These are phyloP conservation scores for Lithobates sylvaticus DNA, from an alignment of 2,797 vertebrate species.

Conservation along the genomic window DNA sequence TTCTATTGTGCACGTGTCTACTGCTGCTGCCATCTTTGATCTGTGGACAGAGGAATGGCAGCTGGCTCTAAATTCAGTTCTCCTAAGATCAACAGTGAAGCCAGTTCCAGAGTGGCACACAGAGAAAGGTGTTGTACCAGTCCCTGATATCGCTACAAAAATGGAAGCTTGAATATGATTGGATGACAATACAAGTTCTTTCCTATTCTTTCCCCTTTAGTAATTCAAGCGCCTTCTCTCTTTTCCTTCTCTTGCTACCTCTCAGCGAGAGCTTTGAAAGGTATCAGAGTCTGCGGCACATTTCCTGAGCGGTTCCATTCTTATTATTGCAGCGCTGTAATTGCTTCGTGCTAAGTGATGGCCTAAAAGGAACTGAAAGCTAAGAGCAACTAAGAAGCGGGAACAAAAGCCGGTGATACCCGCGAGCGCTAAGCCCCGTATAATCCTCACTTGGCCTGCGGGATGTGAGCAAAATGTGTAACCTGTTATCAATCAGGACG, in stretches of 20 bases:
- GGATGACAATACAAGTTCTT: neutral
- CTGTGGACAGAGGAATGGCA: too few species aligned
- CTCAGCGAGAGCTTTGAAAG: conserved; percentile 20
- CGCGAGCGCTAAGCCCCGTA: conserved; percentile 27
- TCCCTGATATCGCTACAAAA: too few species aligned
- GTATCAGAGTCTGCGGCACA: neutral
- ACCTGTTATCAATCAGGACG: conserved; percentile 53
- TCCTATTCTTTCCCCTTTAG: neutral
- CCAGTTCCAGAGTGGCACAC: too few species aligned
- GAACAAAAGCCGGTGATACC: conserved; percentile 19
- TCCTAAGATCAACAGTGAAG: too few species aligned
- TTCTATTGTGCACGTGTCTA: too few species aligned
- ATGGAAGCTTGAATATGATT: too few species aligned
- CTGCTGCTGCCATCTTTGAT: too few species aligned
- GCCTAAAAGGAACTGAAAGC: conserved; percentile 41
- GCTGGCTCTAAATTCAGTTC: too few species aligned
- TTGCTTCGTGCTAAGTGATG: conserved; percentile 56
- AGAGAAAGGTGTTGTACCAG: too few species aligned
- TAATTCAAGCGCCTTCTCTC: neutral
- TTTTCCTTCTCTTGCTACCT: neutral
- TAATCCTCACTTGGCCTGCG: conserved; percentile 39
- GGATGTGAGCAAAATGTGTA: conserved; percentile 38
- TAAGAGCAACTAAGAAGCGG: conserved; percentile 18
- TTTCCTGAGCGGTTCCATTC: conserved; percentile 43
- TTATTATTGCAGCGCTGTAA: conserved; percentile 31